phyloP scores from a whole-genome alignment of 2,797 vertebrate genomes.

The Esox lucius region DNA sequence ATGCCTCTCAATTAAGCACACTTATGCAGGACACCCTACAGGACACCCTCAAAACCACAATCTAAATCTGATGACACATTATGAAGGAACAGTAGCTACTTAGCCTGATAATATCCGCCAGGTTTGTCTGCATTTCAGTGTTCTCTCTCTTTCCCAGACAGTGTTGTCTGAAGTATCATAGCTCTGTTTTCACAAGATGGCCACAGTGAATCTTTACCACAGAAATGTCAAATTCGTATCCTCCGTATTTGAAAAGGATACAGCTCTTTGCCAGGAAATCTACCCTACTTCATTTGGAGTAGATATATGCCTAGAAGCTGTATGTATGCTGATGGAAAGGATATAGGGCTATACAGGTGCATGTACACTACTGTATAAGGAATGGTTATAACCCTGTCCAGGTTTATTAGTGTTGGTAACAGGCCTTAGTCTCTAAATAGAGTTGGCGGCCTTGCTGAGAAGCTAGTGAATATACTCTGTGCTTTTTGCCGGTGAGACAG shows the following conservation, averaged over 20 bases:
- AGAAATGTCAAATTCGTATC: neutral
- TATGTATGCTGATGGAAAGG: neutral
- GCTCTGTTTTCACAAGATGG: neutral
- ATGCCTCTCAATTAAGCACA: neutral
- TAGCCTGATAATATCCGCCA: no score
- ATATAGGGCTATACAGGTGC: neutral
- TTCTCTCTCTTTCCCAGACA: neutral
- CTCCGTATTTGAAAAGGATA: no score
- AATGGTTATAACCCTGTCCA: neutral
- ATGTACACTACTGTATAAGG: no score
- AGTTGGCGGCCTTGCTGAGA: neutral
- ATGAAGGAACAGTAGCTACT: neutral
- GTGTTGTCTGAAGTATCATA: neutral
- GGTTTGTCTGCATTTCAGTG: neutral
- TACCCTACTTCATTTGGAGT: no score
- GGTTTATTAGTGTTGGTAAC: neutral
- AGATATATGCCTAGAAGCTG: no score
- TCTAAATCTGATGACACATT: neutral
- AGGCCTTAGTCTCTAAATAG: neutral
- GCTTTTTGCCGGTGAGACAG: neutral
- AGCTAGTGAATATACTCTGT: neutral
- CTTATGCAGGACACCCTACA: constrained; percentile 1
- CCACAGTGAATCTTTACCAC: neutral
- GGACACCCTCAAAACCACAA: neutral
- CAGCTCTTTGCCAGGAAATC: no score